These are phyloP conservation scores for Diaperis boleti DNA, from an alignment of 2,888 invertebrate species.

Conservation along the genomic window DNA sequence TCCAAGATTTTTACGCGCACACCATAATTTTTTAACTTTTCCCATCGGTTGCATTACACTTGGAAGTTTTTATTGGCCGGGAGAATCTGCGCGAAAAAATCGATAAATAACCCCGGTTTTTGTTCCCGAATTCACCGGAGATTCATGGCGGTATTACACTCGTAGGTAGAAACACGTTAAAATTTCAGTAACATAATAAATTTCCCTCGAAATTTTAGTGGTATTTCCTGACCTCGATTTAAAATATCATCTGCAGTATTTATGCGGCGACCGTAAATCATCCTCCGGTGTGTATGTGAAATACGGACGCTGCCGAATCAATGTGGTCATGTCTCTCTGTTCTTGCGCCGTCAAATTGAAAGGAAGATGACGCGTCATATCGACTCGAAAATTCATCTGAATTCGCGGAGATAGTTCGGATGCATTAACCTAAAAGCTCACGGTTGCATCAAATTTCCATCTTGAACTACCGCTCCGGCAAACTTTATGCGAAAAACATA, in stretches of 20 bases:
- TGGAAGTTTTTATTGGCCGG: too few species aligned
- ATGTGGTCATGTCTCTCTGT: background rate
- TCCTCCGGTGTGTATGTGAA: constrained; percentile 9
- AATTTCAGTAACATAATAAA: too few species aligned
- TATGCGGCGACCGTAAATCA: constrained; percentile 11
- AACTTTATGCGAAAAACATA: constrained; percentile 16
- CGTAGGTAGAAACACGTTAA: too few species aligned
- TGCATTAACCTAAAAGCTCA: constrained; percentile 30
- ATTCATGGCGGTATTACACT: too few species aligned
- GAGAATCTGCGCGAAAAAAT: too few species aligned
- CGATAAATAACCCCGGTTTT: too few species aligned
- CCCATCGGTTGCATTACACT: too few species aligned
- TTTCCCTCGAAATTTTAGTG: too few species aligned
- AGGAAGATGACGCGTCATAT: constrained; percentile 27
- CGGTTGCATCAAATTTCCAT: constrained; percentile 31
- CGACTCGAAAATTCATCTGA: constrained; percentile 16
- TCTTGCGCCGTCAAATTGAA: constrained; percentile 10
- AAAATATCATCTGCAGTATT: constrained; percentile 9
- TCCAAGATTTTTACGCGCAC: too few species aligned
- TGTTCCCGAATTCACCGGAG: too few species aligned
- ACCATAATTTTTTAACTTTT: too few species aligned
- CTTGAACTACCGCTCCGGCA: constrained; percentile 4
- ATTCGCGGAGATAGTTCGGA: constrained; percentile 15
- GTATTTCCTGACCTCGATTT: too few species aligned
- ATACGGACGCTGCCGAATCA: constrained; percentile 1